Base-by-base conservation (phyloP, 1,140 invertebrate genomes). In the Sesamia nonagrioides region DNA sequence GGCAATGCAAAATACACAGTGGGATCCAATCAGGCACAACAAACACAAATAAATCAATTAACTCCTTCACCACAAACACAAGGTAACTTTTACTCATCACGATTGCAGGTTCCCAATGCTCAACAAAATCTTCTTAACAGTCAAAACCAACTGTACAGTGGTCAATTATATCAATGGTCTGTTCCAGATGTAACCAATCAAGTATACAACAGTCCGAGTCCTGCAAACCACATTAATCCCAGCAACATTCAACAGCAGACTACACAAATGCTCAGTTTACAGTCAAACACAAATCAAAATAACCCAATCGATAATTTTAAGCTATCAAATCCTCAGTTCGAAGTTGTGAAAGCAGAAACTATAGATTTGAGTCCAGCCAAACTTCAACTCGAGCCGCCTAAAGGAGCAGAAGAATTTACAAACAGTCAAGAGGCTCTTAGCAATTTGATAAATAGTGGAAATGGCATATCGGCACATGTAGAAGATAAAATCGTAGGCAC, bases 161-260 rank as follows among this genome's bases (percentile, higher is more conserved):
- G 93, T 11, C 93, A 94, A 82, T 74, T 94, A 56, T 94, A 94
- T 66, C 87, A 93, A 80, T 84, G 89, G 15, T 85, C 92, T 35
- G 92, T 94, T 37, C 92, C 92, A 61, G 88, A 91, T 48, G 92
- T 94, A 6, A 93, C 90, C 15, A 86, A 82, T 56, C 87, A 93
- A 80, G 86, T 92, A 75, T 92, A 92, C 78, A 94, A 94, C 72
- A 76, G 80, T 50, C 89, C 86, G 21, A 82, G 66, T 76, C 52
- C 69, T 7, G 80, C 56, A 1, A 81, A 84, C 40, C 11, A 82
- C 13, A 66, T 83, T 33, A 82, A 81, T 63, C 58, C 72, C 1
- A 81, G 45, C 71, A 84, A 79, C 27, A 82, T 58, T 50, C 68
- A 72, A 71, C 74, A 78, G 54, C 74, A 75, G n/a, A 33, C 40